A percentile compares a stretch with the other conserved stretches of the same genome.
Evolutionary conservation across 2,797 vertebrate genomes (phyloP).

Genomic region (Catamblyrhynchus diadema): DNA sequence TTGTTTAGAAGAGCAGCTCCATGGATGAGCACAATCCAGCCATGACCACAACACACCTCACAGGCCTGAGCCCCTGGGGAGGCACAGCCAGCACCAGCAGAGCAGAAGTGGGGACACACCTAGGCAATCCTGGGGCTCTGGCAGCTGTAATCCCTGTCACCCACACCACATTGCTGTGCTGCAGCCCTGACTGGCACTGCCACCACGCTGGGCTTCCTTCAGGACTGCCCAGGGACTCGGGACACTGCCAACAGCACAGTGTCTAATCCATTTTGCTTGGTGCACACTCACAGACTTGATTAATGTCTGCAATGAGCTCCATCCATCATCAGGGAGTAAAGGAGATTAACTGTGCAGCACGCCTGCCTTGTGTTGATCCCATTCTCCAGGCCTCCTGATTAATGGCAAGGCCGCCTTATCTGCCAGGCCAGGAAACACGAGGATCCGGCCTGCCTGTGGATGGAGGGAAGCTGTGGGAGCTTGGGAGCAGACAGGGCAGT

Average conservation of each 20-base stretch:
- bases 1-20: not conserved
- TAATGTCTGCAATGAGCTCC: constrained; percentile 54
- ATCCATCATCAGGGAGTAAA: constrained; percentile 50
- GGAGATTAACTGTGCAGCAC: constrained; percentile 45
- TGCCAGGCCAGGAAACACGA: constrained; percentile 1
- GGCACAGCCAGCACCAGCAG: not conserved
- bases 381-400: constrained; percentile 43
- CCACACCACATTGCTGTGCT: accelerated
- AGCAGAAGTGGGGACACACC: not conserved
- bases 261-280: constrained; percentile 21
- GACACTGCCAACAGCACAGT: not conserved
- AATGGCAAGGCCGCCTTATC: not conserved
- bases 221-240: not conserved
- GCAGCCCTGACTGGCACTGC: not conserved
- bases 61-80: too few species aligned
- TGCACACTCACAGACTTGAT: constrained; percentile 22
- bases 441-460: not conserved
- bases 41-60: accelerated
- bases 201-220: accelerated
- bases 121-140: not conserved
- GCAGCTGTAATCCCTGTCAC: not conserved
- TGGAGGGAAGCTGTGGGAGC: not conserved
- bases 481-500: accelerated
- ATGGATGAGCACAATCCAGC: not conserved
- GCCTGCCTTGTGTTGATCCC: constrained; percentile 19